Conservation (phyloP, 1,140 invertebrate species). For the Aethina tumida region DNA sequence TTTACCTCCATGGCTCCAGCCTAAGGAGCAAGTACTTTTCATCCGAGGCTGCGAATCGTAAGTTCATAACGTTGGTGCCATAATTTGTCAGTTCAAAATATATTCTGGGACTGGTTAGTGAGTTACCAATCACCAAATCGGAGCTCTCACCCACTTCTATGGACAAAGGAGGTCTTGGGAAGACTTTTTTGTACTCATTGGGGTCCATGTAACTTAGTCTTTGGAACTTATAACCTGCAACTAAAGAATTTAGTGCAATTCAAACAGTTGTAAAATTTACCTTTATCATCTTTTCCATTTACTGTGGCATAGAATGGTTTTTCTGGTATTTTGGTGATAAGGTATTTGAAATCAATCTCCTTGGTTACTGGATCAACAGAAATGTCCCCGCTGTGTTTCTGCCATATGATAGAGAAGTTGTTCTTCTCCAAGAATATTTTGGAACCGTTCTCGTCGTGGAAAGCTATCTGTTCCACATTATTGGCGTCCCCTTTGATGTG, state of each 20-base stretch:
- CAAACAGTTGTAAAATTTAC: conserved; percentile 5
- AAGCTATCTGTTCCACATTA: too few relatives aligned
- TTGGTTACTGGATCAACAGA: too few relatives aligned
- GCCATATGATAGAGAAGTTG: too few relatives aligned
- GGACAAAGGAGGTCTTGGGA: conserved; percentile 13
- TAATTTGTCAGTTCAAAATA: conserved; percentile 30
- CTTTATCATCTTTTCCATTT: conserved; percentile 20
- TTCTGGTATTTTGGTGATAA: conserved; percentile 6
- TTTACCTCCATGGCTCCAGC: conserved; percentile 19
- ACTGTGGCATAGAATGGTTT: conserved; percentile 16
- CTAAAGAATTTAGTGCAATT: neutral
- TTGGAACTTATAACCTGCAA: conserved; percentile 17
- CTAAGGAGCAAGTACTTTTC: conserved; percentile 17
- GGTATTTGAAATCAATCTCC: too few relatives aligned
- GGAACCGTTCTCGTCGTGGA: too few relatives aligned
- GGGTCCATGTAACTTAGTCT: conserved; percentile 16
- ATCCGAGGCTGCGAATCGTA: conserved; percentile 21
- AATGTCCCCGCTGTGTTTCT: too few relatives aligned
- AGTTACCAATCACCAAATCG: conserved; percentile 13
- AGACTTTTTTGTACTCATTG: conserved; percentile 7
- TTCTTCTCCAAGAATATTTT: too few relatives aligned
- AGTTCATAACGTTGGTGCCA: conserved; percentile 14
- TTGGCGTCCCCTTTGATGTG: too few relatives aligned
- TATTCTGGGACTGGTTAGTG: conserved; percentile 13
- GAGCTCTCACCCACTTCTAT: conserved; percentile 22